Conservation (phyloP, 23 tunicate species). For the Ciona savignyi region DNA sequence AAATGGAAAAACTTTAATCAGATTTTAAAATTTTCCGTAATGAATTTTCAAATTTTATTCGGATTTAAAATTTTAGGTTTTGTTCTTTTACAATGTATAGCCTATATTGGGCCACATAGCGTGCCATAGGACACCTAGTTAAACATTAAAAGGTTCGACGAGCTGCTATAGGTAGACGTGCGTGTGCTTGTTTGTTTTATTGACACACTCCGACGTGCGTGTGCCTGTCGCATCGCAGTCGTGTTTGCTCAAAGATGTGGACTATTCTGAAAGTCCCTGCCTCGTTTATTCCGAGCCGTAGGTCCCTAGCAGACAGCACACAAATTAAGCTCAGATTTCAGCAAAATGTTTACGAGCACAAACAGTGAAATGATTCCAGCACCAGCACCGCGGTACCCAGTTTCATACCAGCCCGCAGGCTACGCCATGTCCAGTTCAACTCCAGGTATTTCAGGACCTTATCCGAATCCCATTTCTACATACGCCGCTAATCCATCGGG, state of each 20-base stretch:
- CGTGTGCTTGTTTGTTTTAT: not conserved
- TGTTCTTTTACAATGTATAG: no score
- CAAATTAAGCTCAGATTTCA: not conserved
- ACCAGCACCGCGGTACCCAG: constrained; percentile 69
- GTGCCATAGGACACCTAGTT: not conserved
- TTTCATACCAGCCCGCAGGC: constrained; percentile 40
- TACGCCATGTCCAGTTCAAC: constrained; percentile 24
- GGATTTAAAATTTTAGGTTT: no score
- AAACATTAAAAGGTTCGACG: not conserved
- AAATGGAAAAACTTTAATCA: no score
- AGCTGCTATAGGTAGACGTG: not conserved
- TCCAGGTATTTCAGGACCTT: constrained; percentile 22
- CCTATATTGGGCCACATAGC: no score
- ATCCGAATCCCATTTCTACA: constrained; percentile 20
- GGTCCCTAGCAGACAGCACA: not conserved
- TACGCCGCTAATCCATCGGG: constrained; percentile 31
- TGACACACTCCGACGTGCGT: not conserved
- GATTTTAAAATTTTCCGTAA: no score
- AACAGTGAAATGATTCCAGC: constrained; percentile 46
- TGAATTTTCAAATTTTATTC: no score
- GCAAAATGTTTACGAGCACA: not conserved
- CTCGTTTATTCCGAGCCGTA: not conserved
- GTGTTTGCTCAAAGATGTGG: not conserved
- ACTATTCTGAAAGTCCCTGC: not conserved
- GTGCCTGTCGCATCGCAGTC: not conserved